Base-by-base conservation (phyloP, 1,140 invertebrate species). In the Bilobella aurantiaca region DNA sequence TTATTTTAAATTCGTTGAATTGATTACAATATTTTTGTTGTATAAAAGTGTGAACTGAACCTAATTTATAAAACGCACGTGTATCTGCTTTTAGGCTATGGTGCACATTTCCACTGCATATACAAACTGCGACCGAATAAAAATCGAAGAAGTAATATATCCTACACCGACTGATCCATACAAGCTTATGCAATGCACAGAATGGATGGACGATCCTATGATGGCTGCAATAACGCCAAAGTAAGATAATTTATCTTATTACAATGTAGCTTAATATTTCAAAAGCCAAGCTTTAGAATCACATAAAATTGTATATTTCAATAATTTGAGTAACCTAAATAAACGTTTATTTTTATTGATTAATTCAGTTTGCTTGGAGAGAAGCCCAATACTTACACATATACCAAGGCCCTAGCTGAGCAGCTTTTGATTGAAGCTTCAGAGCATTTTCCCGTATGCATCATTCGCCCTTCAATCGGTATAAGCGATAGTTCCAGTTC, bases 401-500 rank as follows among this genome's bases (percentile, higher is more conserved):
- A 90, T 73, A 95, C 91, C 0, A 96, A 96, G 79, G 88, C 90
- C 0, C 75, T 95, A 14, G 87, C 89, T 0, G 92, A 96, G 78
- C 82, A 85, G 14, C 86, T 93, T 75, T 74, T 94, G 32, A 86
- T 90, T 0, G 84, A 88, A 30, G 89, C 93, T 75, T 80, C 84
- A 32, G 76, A 82, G 21, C 65, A 77, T 34, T 75, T 99, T 29
- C 96, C 95, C 2, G 79, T 88, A 0, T 83, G 93, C 37, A 90
- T 98, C 64, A 79, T 97, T 16, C 80, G 96, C 70, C 96, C 96
- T 31, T 96, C 93, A 37, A 98, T 98, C 85, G 96, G 87, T 87
- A 81, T 81, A 83, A n/a, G n/a, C n/a, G n/a, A n/a, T n/a, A n/a
- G n/a, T n/a, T n/a, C n/a, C n/a, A n/a, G n/a, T n/a, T n/a, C n/a